phyloP scores from a whole-genome alignment of 2,888 invertebrate species.

The Litoditis marina region DNA sequence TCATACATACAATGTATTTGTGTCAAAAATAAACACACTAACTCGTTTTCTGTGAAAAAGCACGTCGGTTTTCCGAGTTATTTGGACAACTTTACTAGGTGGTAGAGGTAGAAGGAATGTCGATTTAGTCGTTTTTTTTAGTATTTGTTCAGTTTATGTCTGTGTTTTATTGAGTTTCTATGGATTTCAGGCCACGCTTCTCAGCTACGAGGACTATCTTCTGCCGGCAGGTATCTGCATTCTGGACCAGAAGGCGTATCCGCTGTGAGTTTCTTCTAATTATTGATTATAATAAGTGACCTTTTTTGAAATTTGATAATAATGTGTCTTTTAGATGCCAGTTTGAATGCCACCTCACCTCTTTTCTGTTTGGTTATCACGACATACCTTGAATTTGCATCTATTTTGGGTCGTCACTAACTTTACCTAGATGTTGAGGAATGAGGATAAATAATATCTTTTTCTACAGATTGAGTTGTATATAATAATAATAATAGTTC shows the following conservation, averaged over 20 bases:
- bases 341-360: too few species aligned
- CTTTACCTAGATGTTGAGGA: too few species aligned
- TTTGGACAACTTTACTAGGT: too few species aligned
- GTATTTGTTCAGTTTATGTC: background rate
- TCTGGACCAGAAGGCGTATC: slow-evolving; percentile 32
- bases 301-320: too few species aligned
- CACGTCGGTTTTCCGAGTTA: too few species aligned
- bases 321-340: too few species aligned
- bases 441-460: background rate
- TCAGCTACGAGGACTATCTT: slow-evolving; percentile 37
- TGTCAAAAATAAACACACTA: too few species aligned
- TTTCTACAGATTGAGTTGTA: background rate
- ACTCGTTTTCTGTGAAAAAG: background rate
- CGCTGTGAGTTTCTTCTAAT: slow-evolving; percentile 25
- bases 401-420: too few species aligned
- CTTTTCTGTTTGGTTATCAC: too few species aligned
- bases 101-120: too few species aligned
- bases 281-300: too few species aligned
- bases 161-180: background rate
- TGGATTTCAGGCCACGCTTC: slow-evolving; percentile 27
- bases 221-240: slow-evolving; percentile 52
- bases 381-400: too few species aligned
- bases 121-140: background rate
- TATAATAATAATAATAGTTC: slow-evolving; percentile 20
- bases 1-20: slow-evolving; percentile 11